These are phyloP conservation scores for Sebastes hubbsi DNA, from an alignment of 2,797 vertebrate species.

Conservation along the genomic window DNA sequence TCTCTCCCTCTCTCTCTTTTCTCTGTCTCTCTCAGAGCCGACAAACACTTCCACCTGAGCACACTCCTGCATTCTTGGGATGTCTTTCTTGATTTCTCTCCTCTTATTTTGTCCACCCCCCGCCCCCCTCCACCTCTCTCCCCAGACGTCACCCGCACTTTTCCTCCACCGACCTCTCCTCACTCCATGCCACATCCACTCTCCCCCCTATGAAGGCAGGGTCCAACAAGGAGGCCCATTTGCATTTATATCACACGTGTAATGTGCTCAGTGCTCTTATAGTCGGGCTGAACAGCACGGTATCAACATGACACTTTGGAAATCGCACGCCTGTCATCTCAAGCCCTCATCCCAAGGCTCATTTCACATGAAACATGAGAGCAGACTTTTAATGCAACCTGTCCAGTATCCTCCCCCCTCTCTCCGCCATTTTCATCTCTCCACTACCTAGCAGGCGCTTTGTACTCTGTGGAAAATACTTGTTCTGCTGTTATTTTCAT, in stretches of 20 bases:
- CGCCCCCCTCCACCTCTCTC: not conserved
- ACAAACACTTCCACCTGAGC: constrained; percentile 48
- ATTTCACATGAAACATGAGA: constrained; percentile 64
- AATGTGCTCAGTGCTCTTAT: constrained; percentile 54
- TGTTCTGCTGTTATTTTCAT: not conserved
- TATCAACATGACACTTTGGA: constrained; percentile 66
- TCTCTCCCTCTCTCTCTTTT: not conserved
- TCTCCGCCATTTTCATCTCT: constrained; percentile 18
- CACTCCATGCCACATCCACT: not conserved
- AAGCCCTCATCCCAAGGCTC: constrained; percentile 60
- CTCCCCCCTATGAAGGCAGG: constrained; percentile 15
- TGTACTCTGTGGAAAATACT: not conserved
- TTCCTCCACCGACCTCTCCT: constrained; percentile 22
- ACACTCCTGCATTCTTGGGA: constrained; percentile 35
- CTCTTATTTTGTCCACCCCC: constrained; percentile 15
- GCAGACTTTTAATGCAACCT: constrained; percentile 46
- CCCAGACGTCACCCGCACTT: constrained; percentile 56
- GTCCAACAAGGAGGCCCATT: constrained; percentile 72
- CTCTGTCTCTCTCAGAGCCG: not conserved
- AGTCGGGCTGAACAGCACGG: constrained; percentile 49
- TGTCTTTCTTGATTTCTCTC: constrained; percentile 68
- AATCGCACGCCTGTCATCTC: constrained; percentile 60
- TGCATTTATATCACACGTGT: constrained; percentile 78
- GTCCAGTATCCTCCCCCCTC: constrained; percentile 18
- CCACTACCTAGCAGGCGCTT: not conserved